A percentile compares a stretch with the other conserved stretches of the same genome.
phyloP scores from a whole-genome alignment of 2,888 invertebrate genomes.

The Parascotia fuliginaria region DNA sequence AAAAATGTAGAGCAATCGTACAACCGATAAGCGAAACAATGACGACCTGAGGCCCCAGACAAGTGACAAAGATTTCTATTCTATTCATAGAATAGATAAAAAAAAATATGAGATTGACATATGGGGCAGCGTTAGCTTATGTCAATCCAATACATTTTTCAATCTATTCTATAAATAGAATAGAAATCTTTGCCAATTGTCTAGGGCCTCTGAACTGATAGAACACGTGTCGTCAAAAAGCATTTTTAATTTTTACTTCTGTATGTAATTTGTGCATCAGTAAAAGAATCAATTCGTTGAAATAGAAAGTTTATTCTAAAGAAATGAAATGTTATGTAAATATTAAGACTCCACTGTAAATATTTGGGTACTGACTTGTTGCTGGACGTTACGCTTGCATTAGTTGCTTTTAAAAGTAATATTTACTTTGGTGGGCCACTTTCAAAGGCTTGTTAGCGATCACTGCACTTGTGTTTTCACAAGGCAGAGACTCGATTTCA shows the following conservation, averaged over 20 bases:
- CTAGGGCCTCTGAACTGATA: too few relatives aligned
- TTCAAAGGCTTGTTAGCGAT: constrained; percentile 48
- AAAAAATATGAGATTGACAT: too few relatives aligned
- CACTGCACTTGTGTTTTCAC: constrained; percentile 45
- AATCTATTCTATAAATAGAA: too few relatives aligned
- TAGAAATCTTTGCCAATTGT: too few relatives aligned
- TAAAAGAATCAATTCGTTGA: constrained; percentile 43
- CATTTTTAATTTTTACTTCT: background rate
- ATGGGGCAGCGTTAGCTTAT: too few relatives aligned
- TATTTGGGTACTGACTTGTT: constrained; percentile 62
- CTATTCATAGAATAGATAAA: too few relatives aligned
- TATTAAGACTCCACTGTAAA: constrained; percentile 64
- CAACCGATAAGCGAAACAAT: too few relatives aligned
- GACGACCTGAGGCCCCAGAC: too few relatives aligned
- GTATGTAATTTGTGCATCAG: background rate
- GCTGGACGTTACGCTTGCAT: constrained; percentile 68
- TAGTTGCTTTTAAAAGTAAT: constrained; percentile 64
- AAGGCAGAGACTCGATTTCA: constrained; percentile 42
- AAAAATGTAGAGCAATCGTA: too few relatives aligned
- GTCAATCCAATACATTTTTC: too few relatives aligned
- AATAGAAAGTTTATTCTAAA: constrained; percentile 63
- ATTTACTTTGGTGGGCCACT: constrained; percentile 63
- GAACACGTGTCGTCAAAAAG: too few relatives aligned
- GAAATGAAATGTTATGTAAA: constrained; percentile 72
- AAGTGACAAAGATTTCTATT: too few relatives aligned